Conservation (phyloP, 2,113 vertebrate genomes). For the Falco punctatus region DNA sequence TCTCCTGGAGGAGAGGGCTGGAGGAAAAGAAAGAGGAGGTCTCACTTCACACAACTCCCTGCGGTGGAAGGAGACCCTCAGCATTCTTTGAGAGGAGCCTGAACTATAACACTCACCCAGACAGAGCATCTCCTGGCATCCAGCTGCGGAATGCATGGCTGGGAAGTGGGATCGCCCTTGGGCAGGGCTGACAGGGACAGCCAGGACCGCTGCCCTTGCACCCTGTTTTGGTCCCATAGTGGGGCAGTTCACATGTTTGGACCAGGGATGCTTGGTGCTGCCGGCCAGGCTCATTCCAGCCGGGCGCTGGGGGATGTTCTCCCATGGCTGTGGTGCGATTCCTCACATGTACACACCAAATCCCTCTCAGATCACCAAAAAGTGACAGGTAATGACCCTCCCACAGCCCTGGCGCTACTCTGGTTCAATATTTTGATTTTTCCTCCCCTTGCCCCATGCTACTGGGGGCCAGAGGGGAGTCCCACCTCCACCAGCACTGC, state of each 20-base stretch:
- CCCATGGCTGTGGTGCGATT: accelerated
- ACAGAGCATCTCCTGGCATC: accelerated
- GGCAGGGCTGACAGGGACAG: not conserved
- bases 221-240: not conserved
- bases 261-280: not conserved
- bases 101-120: too few species aligned
- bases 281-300: accelerated
- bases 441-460: accelerated
- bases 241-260: accelerated
- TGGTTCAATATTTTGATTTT: not conserved
- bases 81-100: not conserved
- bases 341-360: not conserved
- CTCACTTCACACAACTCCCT: not conserved
- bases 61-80: not conserved
- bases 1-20: not conserved
- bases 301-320: not conserved
- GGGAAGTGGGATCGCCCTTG: not conserved
- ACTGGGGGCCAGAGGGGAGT: not conserved
- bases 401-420: not conserved
- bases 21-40: too few species aligned
- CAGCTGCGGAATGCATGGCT: accelerated
- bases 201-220: not conserved
- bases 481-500: not conserved
- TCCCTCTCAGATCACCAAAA: not conserved
- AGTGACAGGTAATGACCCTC: not conserved